These are phyloP conservation scores for Acronicta leporina DNA, from an alignment of 2,888 invertebrate species.

Conservation along the genomic window DNA sequence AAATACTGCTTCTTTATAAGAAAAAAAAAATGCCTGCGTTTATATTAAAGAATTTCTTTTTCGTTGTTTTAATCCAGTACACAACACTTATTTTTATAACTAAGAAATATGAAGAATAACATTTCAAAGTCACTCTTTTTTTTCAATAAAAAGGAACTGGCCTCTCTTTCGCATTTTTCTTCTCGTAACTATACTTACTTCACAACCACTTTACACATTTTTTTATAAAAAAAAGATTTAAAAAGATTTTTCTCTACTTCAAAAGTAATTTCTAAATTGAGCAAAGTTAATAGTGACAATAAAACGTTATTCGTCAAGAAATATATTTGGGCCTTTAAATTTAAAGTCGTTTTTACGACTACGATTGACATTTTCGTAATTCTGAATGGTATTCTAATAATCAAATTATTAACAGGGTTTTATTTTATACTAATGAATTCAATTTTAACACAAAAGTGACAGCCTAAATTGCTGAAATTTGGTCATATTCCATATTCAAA, in stretches of 20 bases:
- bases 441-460: background rate
- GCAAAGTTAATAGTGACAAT: constrained; percentile 83
- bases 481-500: constrained; percentile 24
- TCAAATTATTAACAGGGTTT: constrained; percentile 35
- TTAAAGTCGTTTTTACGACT: constrained; percentile 52
- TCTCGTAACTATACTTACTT: constrained; percentile 76
- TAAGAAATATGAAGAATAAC: constrained; percentile 74
- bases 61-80: constrained; percentile 65
- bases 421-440: constrained; percentile 30
- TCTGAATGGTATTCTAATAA: constrained; percentile 17
- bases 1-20: constrained; percentile 40
- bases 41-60: constrained; percentile 43
- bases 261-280: constrained; percentile 81
- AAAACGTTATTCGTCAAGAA: constrained; percentile 80
- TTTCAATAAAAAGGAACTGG: constrained; percentile 73
- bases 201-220: constrained; percentile 82
- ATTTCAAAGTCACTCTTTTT: constrained; percentile 70
- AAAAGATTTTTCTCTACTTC: constrained; percentile 65
- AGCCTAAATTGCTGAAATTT: constrained; percentile 22
- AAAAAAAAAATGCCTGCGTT: constrained; percentile 51
- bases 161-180: constrained; percentile 61
- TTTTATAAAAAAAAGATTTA: constrained; percentile 62
- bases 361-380: constrained; percentile 38
- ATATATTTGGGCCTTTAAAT: constrained; percentile 31
- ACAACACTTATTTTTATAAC: constrained; percentile 54